phyloP scores from a whole-genome alignment of 2,113 vertebrate genomes.

The Rhombomys opimus region DNA sequence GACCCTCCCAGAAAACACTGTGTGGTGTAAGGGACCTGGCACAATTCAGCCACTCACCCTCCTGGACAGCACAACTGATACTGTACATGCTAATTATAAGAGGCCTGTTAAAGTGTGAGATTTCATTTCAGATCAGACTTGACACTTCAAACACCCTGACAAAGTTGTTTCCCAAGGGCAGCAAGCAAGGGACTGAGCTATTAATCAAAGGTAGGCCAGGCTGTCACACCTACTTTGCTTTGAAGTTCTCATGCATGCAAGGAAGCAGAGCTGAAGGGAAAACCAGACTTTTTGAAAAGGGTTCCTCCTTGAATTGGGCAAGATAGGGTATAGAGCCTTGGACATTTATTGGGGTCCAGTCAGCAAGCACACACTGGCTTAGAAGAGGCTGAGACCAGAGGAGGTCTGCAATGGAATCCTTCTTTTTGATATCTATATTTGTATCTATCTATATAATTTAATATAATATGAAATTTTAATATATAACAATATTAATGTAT shows the following conservation, averaged over 20 bases:
- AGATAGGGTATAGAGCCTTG: not conserved
- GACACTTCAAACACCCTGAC: not conserved
- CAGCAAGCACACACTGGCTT: no score
- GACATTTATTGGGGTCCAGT: accelerated
- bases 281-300: not conserved
- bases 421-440: not conserved
- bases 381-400: not conserved
- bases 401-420: not conserved
- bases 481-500: not conserved
- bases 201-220: not conserved
- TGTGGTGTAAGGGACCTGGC: not conserved
- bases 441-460: not conserved
- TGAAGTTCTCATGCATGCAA: not conserved
- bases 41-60: not conserved
- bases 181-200: not conserved
- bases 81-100: not conserved
- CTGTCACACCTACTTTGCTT: not conserved
- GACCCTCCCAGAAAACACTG: not conserved
- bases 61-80: not conserved
- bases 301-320: not conserved
- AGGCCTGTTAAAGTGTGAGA: not conserved
- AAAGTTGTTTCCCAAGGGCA: not conserved
- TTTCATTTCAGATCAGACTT: not conserved
- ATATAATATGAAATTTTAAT: not conserved
- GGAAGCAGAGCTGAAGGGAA: not conserved